Evolutionary conservation across 2,888 invertebrate genomes (phyloP).

Genomic region (Pheosia tremula): DNA sequence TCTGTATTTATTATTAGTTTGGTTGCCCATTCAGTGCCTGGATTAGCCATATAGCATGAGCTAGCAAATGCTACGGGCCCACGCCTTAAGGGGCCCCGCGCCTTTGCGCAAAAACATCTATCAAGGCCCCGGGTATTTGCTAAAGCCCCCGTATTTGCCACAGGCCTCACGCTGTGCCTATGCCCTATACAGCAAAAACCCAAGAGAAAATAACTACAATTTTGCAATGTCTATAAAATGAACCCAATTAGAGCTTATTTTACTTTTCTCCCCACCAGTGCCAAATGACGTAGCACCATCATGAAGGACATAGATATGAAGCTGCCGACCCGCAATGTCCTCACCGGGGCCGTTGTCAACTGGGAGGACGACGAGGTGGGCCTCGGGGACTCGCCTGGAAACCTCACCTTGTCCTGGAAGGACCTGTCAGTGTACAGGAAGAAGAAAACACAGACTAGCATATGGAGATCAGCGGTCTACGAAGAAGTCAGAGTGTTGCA

Average conservation of each 20-base stretch:
- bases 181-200: too few species aligned
- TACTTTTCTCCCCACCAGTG: not conserved
- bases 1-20: too few species aligned
- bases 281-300: constrained; percentile 64
- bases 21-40: too few species aligned
- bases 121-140: too few species aligned
- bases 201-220: too few species aligned
- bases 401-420: constrained; percentile 81
- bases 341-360: constrained; percentile 75
- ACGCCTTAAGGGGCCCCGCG: too few species aligned
- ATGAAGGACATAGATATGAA: constrained; percentile 64
- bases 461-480: constrained; percentile 76
- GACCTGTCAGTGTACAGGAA: constrained; percentile 80
- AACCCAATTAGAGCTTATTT: not conserved
- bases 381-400: constrained; percentile 62
- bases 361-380: constrained; percentile 76
- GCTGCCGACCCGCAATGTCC: constrained; percentile 72
- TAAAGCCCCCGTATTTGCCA: too few species aligned
- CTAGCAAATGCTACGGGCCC: too few species aligned
- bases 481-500: constrained; percentile 82
- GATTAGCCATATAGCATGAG: too few species aligned
- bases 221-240: too few species aligned
- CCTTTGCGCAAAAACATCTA: too few species aligned
- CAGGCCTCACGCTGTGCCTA: too few species aligned
- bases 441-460: constrained; percentile 75